A percentile compares a stretch with the other conserved stretches of the same genome.
These are phyloP conservation scores for Nothocercus nigrocapillus DNA, from an alignment of 2,113 vertebrate species.

Conservation along the genomic window DNA sequence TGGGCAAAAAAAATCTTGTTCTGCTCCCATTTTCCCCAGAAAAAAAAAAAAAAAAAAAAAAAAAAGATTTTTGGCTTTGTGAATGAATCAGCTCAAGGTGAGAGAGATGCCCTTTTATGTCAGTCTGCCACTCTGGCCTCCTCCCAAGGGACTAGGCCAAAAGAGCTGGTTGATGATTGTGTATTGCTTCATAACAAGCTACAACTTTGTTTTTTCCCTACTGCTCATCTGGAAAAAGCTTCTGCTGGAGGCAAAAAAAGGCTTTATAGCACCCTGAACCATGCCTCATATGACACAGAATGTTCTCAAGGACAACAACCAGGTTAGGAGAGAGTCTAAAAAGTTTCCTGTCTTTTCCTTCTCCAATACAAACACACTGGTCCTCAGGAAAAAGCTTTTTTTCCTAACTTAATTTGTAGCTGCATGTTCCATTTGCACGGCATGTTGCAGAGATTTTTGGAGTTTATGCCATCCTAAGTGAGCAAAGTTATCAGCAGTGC, in stretches of 20 bases:
- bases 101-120: not conserved
- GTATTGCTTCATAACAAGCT: not conserved
- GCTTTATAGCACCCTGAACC: not conserved
- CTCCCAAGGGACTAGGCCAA: not conserved
- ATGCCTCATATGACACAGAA: not conserved
- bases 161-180: not conserved
- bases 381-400: not conserved
- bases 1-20: not conserved
- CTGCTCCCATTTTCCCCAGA: fast-evolving
- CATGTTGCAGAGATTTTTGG: not conserved
- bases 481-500: not conserved
- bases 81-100: not conserved
- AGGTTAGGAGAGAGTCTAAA: not conserved
- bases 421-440: not conserved
- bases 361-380: not conserved
- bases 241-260: not conserved
- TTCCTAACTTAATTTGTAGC: not conserved
- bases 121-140: not conserved
- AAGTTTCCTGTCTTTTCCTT: not conserved
- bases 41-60: not conserved
- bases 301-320: not conserved
- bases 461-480: not conserved
- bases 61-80: not conserved
- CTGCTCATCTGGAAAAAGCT: not conserved
- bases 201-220: not conserved